These are phyloP conservation scores for Brachyptera risi DNA, from an alignment of 2,888 invertebrate species.

Conservation along the genomic window DNA sequence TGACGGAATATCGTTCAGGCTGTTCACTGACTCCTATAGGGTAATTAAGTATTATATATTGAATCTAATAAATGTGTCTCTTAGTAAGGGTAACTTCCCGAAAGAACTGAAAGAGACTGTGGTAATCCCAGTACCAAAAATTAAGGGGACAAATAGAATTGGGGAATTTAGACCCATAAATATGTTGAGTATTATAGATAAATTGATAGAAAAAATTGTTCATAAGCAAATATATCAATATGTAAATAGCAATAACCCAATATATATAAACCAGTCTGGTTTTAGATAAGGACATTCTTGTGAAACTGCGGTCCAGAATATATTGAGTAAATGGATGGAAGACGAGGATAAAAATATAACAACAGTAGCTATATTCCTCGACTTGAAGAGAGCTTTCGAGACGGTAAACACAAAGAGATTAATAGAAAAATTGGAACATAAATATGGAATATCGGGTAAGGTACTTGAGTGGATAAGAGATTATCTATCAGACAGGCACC, in stretches of 20 bases:
- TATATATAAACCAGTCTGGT: background rate
- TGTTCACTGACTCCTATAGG: too few species aligned
- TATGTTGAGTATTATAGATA: too few species aligned
- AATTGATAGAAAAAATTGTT: too few species aligned
- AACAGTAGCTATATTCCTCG: background rate
- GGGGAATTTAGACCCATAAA: too few species aligned
- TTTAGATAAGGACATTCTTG: background rate
- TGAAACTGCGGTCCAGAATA: background rate
- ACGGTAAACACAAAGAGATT: background rate
- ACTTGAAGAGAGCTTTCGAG: background rate
- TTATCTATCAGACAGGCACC: background rate
- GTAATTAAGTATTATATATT: too few species aligned
- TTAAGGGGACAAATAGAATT: too few species aligned
- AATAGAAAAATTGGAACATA: background rate
- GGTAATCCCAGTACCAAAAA: too few species aligned
- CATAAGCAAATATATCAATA: too few species aligned
- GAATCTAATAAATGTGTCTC: too few species aligned
- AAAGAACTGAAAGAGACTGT: too few species aligned
- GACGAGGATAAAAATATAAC: background rate
- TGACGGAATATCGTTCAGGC: too few species aligned
- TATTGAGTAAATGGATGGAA: background rate
- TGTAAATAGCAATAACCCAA: background rate
- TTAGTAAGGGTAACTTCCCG: too few species aligned
- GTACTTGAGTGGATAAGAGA: background rate
- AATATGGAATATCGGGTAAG: background rate